Evolutionary conservation across 2,797 vertebrate species (phyloP).

Genomic region (Mico argentatus): DNA sequence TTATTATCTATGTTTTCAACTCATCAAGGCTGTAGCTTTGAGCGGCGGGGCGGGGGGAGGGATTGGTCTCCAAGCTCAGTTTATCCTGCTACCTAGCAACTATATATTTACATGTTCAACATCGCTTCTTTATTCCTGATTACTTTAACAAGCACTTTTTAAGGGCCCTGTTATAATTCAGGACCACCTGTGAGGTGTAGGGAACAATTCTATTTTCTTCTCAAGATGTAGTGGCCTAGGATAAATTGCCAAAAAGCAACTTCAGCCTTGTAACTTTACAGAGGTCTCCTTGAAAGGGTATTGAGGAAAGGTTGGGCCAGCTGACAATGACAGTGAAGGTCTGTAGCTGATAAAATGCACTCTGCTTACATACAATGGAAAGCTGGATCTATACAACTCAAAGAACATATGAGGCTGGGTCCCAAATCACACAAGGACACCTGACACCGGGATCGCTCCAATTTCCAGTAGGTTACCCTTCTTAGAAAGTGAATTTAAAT

Average conservation of each 20-base stretch:
- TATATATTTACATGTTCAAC: slow-evolving; percentile 61
- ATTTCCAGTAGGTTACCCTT: neutral
- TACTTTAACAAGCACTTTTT: slow-evolving; percentile 70
- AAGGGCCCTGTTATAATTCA: slow-evolving; percentile 64
- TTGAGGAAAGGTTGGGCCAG: neutral
- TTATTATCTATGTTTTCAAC: slow-evolving; percentile 47
- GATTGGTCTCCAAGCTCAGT: slow-evolving; percentile 34
- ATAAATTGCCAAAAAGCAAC: slow-evolving; percentile 57
- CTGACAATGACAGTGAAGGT: neutral
- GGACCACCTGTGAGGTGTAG: slow-evolving; percentile 61
- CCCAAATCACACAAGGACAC: neutral
- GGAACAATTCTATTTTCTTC: slow-evolving; percentile 66
- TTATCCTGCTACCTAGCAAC: slow-evolving; percentile 76
- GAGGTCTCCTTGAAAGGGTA: slow-evolving; percentile 20
- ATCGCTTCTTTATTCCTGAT: slow-evolving; percentile 67
- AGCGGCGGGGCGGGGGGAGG: neutral
- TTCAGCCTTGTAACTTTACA: slow-evolving; percentile 10
- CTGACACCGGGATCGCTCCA: neutral
- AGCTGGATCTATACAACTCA: neutral
- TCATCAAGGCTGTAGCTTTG: slow-evolving; percentile 39
- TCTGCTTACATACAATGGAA: neutral
- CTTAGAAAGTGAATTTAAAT: neutral
- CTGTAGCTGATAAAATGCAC: neutral
- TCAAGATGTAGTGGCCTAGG: slow-evolving; percentile 47
- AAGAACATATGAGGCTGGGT: neutral